A percentile compares a stretch with the other conserved stretches of the same genome.
phyloP scores from a whole-genome alignment of 2,113 vertebrate species.

The Sylvilagus bachmani region DNA sequence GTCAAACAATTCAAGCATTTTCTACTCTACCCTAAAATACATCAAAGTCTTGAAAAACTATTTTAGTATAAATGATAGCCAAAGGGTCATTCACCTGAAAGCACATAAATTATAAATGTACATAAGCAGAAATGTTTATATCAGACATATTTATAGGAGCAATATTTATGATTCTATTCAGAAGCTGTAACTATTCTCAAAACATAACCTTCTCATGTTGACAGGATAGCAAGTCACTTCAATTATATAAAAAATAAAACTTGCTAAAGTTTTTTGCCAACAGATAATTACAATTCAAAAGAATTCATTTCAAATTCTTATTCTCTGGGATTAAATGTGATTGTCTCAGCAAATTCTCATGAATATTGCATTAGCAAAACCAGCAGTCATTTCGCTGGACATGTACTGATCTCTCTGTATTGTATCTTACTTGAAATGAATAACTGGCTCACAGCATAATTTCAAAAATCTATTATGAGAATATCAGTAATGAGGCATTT shows the following conservation, averaged over 20 bases:
- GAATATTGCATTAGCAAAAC: conserved; percentile 78
- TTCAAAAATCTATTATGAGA: conserved; percentile 80
- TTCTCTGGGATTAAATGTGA: conserved; percentile 79
- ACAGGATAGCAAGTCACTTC: conserved; percentile 62
- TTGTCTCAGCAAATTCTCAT: conserved; percentile 76
- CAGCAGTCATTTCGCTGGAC: conserved; percentile 69
- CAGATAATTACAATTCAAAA: conserved; percentile 72
- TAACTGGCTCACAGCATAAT: conserved; percentile 74
- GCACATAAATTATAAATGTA: not conserved
- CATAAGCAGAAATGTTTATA: not conserved
- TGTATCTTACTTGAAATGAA: conserved; percentile 61
- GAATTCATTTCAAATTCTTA: conserved; percentile 73
- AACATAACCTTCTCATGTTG: not conserved
- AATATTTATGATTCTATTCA: conserved; percentile 10
- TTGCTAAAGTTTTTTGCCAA: conserved; percentile 70
- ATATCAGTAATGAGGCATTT: conserved; percentile 66
- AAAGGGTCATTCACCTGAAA: not conserved
- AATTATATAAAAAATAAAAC: conserved; percentile 74
- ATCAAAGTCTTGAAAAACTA: not conserved
- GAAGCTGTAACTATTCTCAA: conserved; percentile 25
- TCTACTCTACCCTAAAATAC: not conserved
- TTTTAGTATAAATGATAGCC: conserved; percentile 18
- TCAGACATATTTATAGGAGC: not conserved
- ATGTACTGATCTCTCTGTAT: conserved; percentile 67
- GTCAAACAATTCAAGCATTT: not conserved